Base-by-base conservation (phyloP, 1,140 invertebrate genomes). In the Drosophila bocki region DNA sequence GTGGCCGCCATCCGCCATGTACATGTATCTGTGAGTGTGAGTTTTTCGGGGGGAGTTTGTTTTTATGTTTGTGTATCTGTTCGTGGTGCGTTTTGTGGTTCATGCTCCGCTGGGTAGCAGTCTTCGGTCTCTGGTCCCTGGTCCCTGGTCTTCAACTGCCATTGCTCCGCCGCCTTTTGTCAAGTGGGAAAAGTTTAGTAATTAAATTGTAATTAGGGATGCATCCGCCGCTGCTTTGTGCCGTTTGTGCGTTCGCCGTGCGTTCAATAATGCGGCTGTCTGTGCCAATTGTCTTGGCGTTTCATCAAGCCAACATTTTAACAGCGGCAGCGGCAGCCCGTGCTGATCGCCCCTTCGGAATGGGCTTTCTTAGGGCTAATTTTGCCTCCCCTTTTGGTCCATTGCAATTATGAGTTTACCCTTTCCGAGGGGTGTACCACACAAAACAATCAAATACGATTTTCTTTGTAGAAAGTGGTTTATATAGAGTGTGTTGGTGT, bases 161-260 rank as follows among this genome's bases (percentile, higher is more conserved):
- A 82, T 82, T 79, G 76, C 75, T 71, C 75, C 62, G 79, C 78
- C 62, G 82, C 75, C 82, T 82, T 87, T 87, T 87, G 84, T 84
- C 80, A 88, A 87, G 84, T 87, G 85, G 85, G 85, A 90, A 90
- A 88, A 86, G 71, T 84, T 91, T 74, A 82, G 87, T 91, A 91
- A 91, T 91, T 91, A 91, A 88, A 91, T 91, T 91, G 87, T 91
- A 91, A 91, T 91, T 91, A 91, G 84, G 87, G 88, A 91, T 91
- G 87, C 87, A 91, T 87, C 84, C 69, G 53, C 62, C 64, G 67
- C 51, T 71, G 29, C 35, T 79, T 37, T 61, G 61, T 69, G 51
- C 70, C 65, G 45, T 71, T 67, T 57, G 69, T 76, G 61, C 45
- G 79, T 82, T 82, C 80, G 81, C 57, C 42, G 32, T 72, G 63